A percentile compares a stretch with the other conserved stretches of the same genome.
Evolutionary conservation across 2,113 vertebrate genomes (phyloP).

Genomic region (Catagonus wagneri): DNA sequence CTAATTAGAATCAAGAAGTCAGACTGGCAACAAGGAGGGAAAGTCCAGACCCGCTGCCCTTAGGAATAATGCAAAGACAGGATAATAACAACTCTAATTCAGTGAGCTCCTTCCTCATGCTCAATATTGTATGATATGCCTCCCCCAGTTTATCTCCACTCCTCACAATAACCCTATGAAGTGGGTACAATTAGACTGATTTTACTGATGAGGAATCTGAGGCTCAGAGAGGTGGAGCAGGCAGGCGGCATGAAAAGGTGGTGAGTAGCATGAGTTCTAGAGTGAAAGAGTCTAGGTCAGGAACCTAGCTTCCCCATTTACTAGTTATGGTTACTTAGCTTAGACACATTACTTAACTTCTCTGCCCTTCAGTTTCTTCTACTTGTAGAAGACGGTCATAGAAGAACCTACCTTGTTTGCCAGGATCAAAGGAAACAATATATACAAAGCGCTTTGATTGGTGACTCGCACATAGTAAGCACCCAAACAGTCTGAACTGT

Average conservation of each 20-base stretch:
- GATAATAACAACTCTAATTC: neutral
- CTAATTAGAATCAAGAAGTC: conserved; percentile 47
- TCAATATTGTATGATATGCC: neutral
- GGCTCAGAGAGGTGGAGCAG: neutral
- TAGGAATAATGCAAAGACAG: neutral
- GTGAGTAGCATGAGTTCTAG: neutral
- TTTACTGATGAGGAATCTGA: conserved; percentile 45
- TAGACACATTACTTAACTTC: conserved; percentile 32
- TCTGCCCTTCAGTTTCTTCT: conserved; percentile 7
- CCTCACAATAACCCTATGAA: neutral
- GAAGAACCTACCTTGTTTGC: conserved; percentile 38
- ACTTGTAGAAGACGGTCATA: conserved; percentile 27
- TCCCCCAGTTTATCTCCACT: neutral
- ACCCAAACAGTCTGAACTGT: neutral
- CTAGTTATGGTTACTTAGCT: neutral
- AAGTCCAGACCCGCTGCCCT: neutral
- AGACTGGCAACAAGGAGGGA: neutral
- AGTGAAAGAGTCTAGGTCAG: neutral
- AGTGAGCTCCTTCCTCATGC: neutral
- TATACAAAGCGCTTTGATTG: neutral
- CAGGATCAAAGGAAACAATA: conserved; percentile 55
- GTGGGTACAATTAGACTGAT: neutral
- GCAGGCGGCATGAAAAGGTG: neutral
- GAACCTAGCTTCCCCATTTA: conserved; percentile 42
- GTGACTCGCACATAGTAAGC: neutral